phyloP scores from a whole-genome alignment of 2,888 invertebrate genomes.

The Drosophila leonis region DNA sequence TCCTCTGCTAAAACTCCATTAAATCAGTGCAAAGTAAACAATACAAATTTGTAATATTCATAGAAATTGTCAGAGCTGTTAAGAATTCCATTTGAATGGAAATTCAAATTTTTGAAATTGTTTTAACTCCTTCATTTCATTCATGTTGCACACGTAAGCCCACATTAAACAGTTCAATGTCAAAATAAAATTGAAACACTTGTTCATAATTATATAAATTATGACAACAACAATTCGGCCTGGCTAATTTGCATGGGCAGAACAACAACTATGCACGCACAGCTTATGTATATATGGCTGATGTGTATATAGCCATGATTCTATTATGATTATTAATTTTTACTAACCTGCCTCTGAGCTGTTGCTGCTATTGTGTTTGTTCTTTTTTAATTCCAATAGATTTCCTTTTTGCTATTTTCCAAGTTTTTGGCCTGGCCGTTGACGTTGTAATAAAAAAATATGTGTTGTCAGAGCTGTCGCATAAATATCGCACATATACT shows the following conservation, averaged over 20 bases:
- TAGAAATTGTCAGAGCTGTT: background rate
- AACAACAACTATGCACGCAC: background rate
- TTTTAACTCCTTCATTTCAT: conserved; percentile 7
- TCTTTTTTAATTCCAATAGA: conserved; percentile 48
- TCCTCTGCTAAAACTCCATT: background rate
- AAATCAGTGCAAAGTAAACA: background rate
- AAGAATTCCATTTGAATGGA: too few species aligned
- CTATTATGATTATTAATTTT: conserved; percentile 14
- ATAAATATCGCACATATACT: conserved; percentile 59
- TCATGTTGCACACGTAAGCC: conserved; percentile 4
- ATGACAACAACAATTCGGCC: background rate
- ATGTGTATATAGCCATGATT: conserved; percentile 4
- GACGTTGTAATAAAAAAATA: conserved; percentile 47
- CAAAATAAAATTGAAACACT: conserved; percentile 43
- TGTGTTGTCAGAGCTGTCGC: conserved; percentile 59
- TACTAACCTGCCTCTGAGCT: conserved; percentile 55
- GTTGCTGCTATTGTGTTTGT: background rate
- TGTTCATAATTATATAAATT: conserved; percentile 21
- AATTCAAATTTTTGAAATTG: too few species aligned
- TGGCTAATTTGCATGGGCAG: conserved; percentile 7
- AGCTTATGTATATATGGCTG: conserved; percentile 2
- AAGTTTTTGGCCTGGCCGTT: conserved; percentile 37
- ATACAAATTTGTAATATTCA: background rate
- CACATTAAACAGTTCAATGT: conserved; percentile 33
- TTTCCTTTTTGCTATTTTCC: conserved; percentile 36